Evolutionary conservation across 2,888 invertebrate species (phyloP).

Genomic region (Hemistola chrysoprasaria): DNA sequence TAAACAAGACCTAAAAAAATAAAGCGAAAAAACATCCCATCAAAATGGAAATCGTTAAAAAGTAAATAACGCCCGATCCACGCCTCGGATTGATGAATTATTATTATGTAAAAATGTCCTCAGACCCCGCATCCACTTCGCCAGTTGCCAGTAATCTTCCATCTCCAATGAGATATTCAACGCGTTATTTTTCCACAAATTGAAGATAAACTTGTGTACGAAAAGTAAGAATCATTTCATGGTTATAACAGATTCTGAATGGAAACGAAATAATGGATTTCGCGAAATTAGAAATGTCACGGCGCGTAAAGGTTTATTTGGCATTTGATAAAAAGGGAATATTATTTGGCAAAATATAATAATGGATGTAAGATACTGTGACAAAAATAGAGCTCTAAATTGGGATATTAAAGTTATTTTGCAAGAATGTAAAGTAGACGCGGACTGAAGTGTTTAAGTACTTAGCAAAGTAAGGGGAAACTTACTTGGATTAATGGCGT

Average conservation of each 20-base stretch:
- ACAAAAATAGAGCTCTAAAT: too few species aligned
- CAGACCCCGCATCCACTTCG: slow-evolving; percentile 17
- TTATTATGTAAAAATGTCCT: too few species aligned
- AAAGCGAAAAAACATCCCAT: slow-evolving; percentile 35
- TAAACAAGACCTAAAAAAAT: slow-evolving; percentile 22
- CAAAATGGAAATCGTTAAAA: slow-evolving; percentile 40
- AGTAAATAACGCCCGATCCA: slow-evolving; percentile 7
- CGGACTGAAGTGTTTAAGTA: too few species aligned
- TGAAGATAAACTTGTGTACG: slow-evolving; percentile 40
- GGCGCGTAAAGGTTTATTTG: slow-evolving; percentile 1
- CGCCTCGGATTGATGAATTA: slow-evolving; percentile 39
- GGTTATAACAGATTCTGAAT: not conserved
- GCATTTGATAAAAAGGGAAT: not conserved
- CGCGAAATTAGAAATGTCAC: slow-evolving; percentile 11
- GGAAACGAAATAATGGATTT: slow-evolving; percentile 9
- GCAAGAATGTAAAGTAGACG: not conserved
- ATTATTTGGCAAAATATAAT: too few species aligned
- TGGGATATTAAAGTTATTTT: too few species aligned
- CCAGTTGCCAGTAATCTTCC: slow-evolving; percentile 43
- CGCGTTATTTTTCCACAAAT: slow-evolving; percentile 49
- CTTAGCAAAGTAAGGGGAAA: slow-evolving; percentile 28
- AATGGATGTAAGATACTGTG: too few species aligned
- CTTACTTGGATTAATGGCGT: slow-evolving; percentile 76
- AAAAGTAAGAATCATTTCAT: not conserved
- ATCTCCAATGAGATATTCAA: slow-evolving; percentile 57